phyloP scores from a whole-genome alignment of 2,113 vertebrate species.

The Entelurus aequoreus region DNA sequence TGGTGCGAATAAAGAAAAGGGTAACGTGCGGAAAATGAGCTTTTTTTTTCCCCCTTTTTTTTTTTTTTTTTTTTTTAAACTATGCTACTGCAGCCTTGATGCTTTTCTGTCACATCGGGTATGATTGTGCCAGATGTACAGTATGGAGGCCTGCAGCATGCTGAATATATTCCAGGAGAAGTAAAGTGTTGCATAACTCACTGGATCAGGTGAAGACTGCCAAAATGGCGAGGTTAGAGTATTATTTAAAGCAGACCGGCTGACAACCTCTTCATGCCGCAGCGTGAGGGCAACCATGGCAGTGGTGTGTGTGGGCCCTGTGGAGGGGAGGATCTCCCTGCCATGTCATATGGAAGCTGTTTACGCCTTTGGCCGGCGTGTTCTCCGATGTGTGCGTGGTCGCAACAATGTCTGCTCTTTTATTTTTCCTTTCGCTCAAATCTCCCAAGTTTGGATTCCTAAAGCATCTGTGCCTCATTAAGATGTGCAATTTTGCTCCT shows the following conservation, averaged over 20 bases:
- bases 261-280: conserved; percentile 8
- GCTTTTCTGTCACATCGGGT: conserved; percentile 28
- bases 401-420: conserved; percentile 45
- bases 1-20: conserved; percentile 41
- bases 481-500: conserved; percentile 38
- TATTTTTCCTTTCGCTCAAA: conserved; percentile 41
- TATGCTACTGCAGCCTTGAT: no score
- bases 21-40: conserved; percentile 9
- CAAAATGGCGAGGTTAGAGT: conserved; percentile 4
- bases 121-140: conserved; percentile 45
- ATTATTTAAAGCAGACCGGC: conserved; percentile 15
- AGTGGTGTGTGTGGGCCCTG: conserved; percentile 31
- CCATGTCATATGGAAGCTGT: conserved; percentile 67
- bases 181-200: conserved; percentile 38
- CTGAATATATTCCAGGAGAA: conserved; percentile 45
- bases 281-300: not conserved
- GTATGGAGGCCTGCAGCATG: conserved; percentile 42
- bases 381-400: conserved; percentile 41
- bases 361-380: conserved; percentile 45
- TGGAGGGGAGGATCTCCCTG: conserved; percentile 41
- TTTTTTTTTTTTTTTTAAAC: no score
- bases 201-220: conserved; percentile 15
- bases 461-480: conserved; percentile 64
- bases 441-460: conserved; percentile 29
- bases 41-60: no score